A percentile compares a stretch with the other conserved stretches of the same genome.
phyloP scores from a whole-genome alignment of 2,888 invertebrate species.

The Oscheius sp. region DNA sequence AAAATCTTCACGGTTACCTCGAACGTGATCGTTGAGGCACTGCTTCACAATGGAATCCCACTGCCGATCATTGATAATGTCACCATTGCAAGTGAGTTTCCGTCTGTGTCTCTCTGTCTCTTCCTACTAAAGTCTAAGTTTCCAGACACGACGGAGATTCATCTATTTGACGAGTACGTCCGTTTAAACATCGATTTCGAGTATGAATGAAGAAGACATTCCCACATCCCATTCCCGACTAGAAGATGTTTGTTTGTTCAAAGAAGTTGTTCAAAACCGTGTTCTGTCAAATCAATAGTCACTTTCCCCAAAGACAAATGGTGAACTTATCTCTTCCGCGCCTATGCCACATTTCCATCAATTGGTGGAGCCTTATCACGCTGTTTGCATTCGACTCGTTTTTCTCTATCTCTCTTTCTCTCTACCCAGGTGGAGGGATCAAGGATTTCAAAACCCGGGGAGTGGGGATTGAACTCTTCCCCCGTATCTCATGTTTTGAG shows the following conservation, averaged over 20 bases:
- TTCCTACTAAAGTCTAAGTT: not conserved
- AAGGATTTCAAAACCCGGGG: not conserved
- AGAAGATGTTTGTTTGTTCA: slow-evolving; percentile 18
- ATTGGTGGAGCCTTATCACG: slow-evolving; percentile 29
- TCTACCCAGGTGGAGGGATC: not conserved
- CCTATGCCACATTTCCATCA: slow-evolving; percentile 34
- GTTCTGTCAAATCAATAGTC: slow-evolving; percentile 10
- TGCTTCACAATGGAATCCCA: slow-evolving; percentile 61
- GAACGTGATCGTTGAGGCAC: slow-evolving; percentile 48
- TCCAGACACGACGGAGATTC: slow-evolving; percentile 45
- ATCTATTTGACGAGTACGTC: slow-evolving; percentile 46
- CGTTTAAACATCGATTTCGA: slow-evolving; percentile 53
- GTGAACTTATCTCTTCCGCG: slow-evolving; percentile 32
- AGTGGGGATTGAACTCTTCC: not conserved
- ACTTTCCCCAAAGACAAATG: not conserved
- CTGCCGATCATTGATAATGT: slow-evolving; percentile 67
- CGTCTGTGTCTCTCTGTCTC: not conserved
- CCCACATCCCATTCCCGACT: not conserved
- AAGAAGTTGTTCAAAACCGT: not conserved
- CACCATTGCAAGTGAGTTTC: slow-evolving; percentile 50
- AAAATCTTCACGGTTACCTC: slow-evolving; percentile 55
- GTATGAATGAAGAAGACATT: slow-evolving; percentile 34
- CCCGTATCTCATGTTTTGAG: not conserved
- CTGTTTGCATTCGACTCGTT: slow-evolving; percentile 25
- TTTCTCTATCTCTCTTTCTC: slow-evolving; percentile 1